Evolutionary conservation across 2,113 vertebrate species (phyloP).

Genomic region (Oryzias melastigma): DNA sequence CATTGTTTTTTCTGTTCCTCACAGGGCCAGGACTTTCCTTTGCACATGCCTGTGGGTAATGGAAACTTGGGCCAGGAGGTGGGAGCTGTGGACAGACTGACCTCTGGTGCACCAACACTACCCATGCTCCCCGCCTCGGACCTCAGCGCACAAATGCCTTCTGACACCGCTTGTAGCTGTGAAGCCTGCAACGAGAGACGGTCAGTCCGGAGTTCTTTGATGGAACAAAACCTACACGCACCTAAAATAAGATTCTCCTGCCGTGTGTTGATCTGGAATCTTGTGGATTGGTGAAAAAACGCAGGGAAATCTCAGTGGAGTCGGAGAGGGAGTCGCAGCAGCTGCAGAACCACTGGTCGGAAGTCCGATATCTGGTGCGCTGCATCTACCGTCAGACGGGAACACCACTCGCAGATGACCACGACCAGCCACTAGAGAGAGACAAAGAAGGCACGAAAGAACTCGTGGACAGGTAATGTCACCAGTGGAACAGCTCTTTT

Average conservation of each 20-base stretch:
- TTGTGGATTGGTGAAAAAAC: background rate
- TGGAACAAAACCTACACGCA: background rate
- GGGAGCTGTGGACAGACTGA: constrained; percentile 79
- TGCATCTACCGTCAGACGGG: constrained; percentile 96
- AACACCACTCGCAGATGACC: constrained; percentile 91
- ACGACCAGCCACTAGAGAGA: constrained; percentile 89
- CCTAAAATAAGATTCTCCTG: background rate
- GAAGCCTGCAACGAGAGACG: constrained; percentile 93
- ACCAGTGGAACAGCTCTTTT: too few relatives aligned
- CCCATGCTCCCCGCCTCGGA: constrained; percentile 84
- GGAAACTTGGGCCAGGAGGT: constrained; percentile 83
- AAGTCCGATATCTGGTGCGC: constrained; percentile 93
- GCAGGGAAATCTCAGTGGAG: constrained; percentile 90
- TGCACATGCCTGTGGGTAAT: constrained; percentile 88
- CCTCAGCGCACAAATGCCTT: constrained; percentile 76
- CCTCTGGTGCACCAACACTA: constrained; percentile 80
- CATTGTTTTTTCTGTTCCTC: background rate
- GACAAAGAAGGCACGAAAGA: constrained; percentile 96
- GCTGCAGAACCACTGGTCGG: constrained; percentile 97
- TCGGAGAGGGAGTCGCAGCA: constrained; percentile 93
- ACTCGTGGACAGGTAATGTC: constrained; percentile 88
- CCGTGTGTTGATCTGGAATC: background rate
- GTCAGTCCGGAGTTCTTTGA: constrained; percentile 62
- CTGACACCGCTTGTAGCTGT: constrained; percentile 87
- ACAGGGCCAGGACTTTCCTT: constrained; percentile 92